phyloP scores from a whole-genome alignment of 2,888 invertebrate genomes.

The Pteria penguin region DNA sequence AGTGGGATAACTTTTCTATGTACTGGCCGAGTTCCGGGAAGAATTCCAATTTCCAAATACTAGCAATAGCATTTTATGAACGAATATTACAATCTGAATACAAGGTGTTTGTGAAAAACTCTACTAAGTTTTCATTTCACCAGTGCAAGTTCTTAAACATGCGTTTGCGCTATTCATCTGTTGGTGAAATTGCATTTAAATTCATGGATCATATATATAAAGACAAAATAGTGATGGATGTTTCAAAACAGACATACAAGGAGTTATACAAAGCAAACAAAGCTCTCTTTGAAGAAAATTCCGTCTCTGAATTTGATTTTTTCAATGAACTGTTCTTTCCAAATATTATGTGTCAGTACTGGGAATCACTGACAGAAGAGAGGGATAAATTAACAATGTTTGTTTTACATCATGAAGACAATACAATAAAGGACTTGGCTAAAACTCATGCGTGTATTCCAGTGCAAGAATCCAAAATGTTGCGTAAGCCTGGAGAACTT shows the following conservation, averaged over 20 bases:
- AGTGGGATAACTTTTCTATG: neutral
- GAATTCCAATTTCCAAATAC: neutral
- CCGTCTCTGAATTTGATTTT: neutral
- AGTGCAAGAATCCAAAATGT: neutral
- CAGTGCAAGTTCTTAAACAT: too few species aligned
- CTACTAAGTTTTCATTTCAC: too few species aligned
- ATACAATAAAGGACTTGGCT: neutral
- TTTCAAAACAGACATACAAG: neutral
- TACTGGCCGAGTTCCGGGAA: neutral
- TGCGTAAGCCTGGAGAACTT: slow-evolving; percentile 23
- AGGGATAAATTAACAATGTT: slow-evolving; percentile 13
- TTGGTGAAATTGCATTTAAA: slow-evolving; percentile 3
- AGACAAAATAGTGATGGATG: neutral
- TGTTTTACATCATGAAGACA: neutral
- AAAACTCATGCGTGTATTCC: slow-evolving; percentile 30
- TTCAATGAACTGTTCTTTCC: slow-evolving; percentile 20
- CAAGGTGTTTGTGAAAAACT: neutral
- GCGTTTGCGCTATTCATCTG: too few species aligned
- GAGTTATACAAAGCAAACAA: neutral
- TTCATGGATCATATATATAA: too few species aligned
- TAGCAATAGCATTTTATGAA: slow-evolving; percentile 3
- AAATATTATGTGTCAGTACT: neutral
- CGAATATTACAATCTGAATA: neutral
- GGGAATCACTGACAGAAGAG: neutral
- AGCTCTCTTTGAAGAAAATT: neutral